These are phyloP conservation scores for Brachyptera putata DNA, from an alignment of 2,888 invertebrate genomes.

Conservation along the genomic window DNA sequence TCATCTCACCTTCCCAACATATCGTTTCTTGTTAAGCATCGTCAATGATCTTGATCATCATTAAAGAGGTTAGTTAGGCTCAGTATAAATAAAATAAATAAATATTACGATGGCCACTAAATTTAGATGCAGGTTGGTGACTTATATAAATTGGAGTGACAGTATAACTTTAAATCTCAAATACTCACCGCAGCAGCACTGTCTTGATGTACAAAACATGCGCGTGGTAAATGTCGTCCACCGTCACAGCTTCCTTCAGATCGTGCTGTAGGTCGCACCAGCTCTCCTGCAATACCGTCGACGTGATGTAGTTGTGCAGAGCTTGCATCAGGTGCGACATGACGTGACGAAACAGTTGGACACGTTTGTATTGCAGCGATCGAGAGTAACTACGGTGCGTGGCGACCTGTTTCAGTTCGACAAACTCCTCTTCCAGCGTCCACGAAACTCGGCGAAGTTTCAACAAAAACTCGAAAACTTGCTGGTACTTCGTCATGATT, in stretches of 20 bases:
- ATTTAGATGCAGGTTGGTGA: no score
- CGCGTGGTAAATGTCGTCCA: slow-evolving; percentile 68
- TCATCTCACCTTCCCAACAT: no score
- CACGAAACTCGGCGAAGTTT: slow-evolving; percentile 73
- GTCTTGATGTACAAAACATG: slow-evolving; percentile 72
- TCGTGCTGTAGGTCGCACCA: slow-evolving; percentile 71
- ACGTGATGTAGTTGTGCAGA: slow-evolving; percentile 71
- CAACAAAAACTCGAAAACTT: slow-evolving; percentile 70
- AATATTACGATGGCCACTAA: no score
- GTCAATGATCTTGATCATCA: no score
- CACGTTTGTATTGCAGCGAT: slow-evolving; percentile 57
- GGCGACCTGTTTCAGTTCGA: slow-evolving; percentile 21
- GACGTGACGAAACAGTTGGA: slow-evolving; percentile 68
- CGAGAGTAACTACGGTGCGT: background rate
- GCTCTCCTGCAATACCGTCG: slow-evolving; percentile 67
- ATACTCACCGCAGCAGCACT: slow-evolving; percentile 57
- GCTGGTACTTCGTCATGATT: slow-evolving; percentile 60
- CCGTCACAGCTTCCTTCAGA: slow-evolving; percentile 57
- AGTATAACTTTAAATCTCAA: no score
- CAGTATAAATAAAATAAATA: no score
- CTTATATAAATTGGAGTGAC: no score
- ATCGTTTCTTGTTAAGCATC: no score
- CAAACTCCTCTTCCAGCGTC: slow-evolving; percentile 54
- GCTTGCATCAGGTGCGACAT: slow-evolving; percentile 74
- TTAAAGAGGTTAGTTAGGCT: no score